Evolutionary conservation across 2,113 vertebrate genomes (phyloP), one percentile per base, ranked within the genome.

Genomic region (Perca fluviatilis): DNA sequence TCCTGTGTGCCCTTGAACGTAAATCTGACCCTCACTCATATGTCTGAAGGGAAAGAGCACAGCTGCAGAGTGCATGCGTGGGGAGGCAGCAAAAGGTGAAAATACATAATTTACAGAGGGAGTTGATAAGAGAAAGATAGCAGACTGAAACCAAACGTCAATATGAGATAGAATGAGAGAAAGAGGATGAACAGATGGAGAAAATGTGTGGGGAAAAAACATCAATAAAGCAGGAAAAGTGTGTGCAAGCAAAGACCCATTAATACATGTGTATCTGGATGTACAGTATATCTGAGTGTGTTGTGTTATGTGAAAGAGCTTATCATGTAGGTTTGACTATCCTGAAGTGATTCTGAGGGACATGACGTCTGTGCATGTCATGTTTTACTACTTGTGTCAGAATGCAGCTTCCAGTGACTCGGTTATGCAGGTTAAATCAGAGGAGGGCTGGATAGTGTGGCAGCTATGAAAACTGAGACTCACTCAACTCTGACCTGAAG

Each of bases 401-500:
- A 83, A 69, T 13, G 43, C 19, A 53, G 66, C 73, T n/a, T 57
- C 57, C 78, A 62, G 33, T 30, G 27, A 56, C 77, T 77, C n/a
- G 47, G 50, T 27, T 47, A 13, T 36, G 67, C 64, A 80, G 82
- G 74, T 76, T 69, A 60, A 74, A 78, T 49, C 68, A 80, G 60
- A 74, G 73, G 54, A 63, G 51, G 49, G 53, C 33, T 25, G 57
- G n/a, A 18, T 13, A 18, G 27, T 58, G 75, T 69, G 25, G 50
- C 8, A 49, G 50, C 76, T 43, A 58, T 47, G 87, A 71, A 70
- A 82, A 65, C 65, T 23, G 62, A 88, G 33, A 68, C 82, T 19
- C 13, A 1, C 53, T 71, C 73, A 72, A 64, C 80, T 81, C 51
- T 75, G 77, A 88, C 78, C 40, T 74, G 71, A 79, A 73, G 70